Base-by-base conservation (phyloP, 2,888 invertebrate species). In the Tanytarsus gracilentus region DNA sequence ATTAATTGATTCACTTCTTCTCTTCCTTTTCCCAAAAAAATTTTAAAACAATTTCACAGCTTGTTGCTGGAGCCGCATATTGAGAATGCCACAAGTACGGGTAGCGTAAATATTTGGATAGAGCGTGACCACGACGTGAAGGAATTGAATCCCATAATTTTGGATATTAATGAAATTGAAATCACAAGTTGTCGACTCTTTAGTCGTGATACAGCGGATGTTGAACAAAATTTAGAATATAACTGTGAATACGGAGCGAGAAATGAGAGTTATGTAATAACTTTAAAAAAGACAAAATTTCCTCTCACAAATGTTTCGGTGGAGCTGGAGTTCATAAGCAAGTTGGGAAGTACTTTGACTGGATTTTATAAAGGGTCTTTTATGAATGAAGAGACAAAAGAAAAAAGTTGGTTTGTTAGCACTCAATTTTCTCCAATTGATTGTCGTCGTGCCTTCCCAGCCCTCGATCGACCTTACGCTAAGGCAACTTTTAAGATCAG, bases 391-490 rank as follows among this genome's bases (percentile, higher is more conserved):
- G 66, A 67, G 0, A 71, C 69, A 26, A 68, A 69, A 4, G 59
- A 63, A 67, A 69, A 11, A 65, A 89, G 88, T 69, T 84, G 83
- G 82, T 77, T 89, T 71, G 85, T 79, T 1, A 82, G 85, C 5
- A 90, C 89, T 0, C 89, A 90, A 67, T 88, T 90, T 68, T 85
- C 90, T 63, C 82, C 88, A 0, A 84, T 83, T 1, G 83, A 86
- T 66, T 89, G 89, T 0, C 79, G 89, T 39, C 78, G 83, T 67
- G 90, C 88, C 0, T 92, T 92, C 69, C 92, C 92, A 5, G 91
- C 91, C 70, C 88, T 89, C 67, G 93, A 93, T 67, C 90, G 92
- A 65, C 92, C 92, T 2, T 77, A 79, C 14, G 85, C 86, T 68
- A 90, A 91, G 69, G 86, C 91, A 0, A 80, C 75, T 29, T 92